Percentiles rank a stretch among this genome's conserved stretches.
Evolutionary conservation across 2,113 vertebrate genomes (phyloP).

Genomic region (Chitala chitala): DNA sequence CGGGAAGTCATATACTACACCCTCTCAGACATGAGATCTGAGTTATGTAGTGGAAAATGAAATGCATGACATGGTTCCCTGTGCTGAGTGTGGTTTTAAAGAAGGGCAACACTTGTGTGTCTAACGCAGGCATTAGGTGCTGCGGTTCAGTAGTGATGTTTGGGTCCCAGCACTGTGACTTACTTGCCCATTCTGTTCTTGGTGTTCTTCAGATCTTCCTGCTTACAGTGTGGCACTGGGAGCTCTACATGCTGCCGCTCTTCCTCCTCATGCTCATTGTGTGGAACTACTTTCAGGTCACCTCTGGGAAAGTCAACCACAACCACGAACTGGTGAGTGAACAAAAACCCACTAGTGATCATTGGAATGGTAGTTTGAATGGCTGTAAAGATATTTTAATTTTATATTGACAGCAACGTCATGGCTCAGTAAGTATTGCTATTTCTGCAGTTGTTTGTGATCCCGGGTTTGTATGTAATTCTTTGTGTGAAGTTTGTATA

Average conservation of each 20-base stretch:
- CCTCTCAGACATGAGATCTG: background rate
- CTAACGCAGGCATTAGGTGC: background rate
- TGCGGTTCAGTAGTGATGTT: background rate
- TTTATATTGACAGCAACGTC: background rate
- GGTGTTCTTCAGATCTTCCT: constrained; percentile 74
- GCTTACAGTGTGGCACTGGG: constrained; percentile 82
- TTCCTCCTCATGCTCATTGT: constrained; percentile 74
- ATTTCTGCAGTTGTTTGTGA: too few species aligned
- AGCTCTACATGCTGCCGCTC: constrained; percentile 91
- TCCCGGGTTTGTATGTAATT: too few species aligned
- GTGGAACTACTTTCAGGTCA: constrained; percentile 76
- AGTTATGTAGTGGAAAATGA: too few species aligned
- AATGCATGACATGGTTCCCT: background rate
- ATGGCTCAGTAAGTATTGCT: too few species aligned
- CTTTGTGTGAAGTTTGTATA: too few species aligned
- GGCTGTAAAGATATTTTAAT: background rate
- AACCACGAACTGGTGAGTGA: constrained; percentile 74
- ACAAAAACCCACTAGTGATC: too few species aligned
- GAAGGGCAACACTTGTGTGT: background rate
- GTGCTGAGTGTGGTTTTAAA: background rate
- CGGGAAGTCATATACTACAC: too few species aligned
- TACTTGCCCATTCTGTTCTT: constrained; percentile 8
- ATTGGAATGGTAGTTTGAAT: background rate
- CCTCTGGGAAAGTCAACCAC: constrained; percentile 59
- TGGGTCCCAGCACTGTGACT: constrained; percentile 26